Base-by-base conservation (phyloP, 1,140 invertebrate species). In the Gryon sp. region DNA sequence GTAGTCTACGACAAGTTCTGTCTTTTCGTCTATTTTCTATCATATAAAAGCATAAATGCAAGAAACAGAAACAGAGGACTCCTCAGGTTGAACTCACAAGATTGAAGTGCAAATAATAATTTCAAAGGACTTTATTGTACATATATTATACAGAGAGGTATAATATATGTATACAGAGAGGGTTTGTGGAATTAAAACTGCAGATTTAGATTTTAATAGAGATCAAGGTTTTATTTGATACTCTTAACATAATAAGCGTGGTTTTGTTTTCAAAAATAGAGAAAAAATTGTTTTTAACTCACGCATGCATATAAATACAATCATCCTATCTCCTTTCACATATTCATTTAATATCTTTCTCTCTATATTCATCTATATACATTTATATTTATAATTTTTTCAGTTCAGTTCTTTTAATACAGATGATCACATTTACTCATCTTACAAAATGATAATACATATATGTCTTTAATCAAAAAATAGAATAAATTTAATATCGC, bases 141-240 rank as follows among this genome's bases (percentile, higher is more conserved):
- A n/a, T n/a, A n/a, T n/a, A n/a, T n/a, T n/a, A n/a, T n/a, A n/a
- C n/a, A n/a, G n/a, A n/a, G n/a, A n/a, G n/a, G n/a, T n/a, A n/a
- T n/a, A n/a, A n/a, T n/a, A n/a, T n/a, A n/a, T n/a, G n/a, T n/a
- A n/a, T n/a, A n/a, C n/a, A n/a, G n/a, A n/a, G n/a, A n/a, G n/a
- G n/a, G n/a, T n/a, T n/a, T n/a, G n/a, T n/a, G n/a, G n/a, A n/a
- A n/a, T n/a, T n/a, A 70, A 55, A 52, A 59, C n/a, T 32, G 16
- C 30, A 36, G 43, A 20, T 65, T 20, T 78, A 78, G 74, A 84
- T 81, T 52, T 66, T 36, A 74, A 82, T 83, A 87, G 87, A 89
- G 87, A 88, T 89, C 87, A 87, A 84, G 84, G 82, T 84, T 87
- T 88, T 82, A 84, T 88, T 88, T 87, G 85, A 88, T 87, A 78